Percentiles rank a stretch among this genome's conserved stretches.
These are phyloP conservation scores for Lateolabrax maculatus DNA, from an alignment of 2,797 vertebrate genomes.

Conservation along the genomic window DNA sequence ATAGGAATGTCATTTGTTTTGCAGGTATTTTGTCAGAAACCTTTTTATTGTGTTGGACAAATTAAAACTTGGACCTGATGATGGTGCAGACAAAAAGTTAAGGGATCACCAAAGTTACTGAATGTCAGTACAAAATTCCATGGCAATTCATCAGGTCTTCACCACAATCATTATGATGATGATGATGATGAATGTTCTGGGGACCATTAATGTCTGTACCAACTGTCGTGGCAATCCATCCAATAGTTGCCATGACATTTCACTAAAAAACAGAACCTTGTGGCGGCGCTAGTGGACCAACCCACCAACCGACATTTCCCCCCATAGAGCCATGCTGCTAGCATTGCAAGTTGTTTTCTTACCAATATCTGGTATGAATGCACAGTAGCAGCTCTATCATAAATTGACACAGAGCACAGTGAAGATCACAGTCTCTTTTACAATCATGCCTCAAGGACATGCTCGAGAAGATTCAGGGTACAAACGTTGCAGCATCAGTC, in stretches of 20 bases:
- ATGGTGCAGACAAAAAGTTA: neutral
- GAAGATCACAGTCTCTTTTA: slow-evolving; percentile 44
- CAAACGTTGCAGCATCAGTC: slow-evolving; percentile 44
- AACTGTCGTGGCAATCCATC: neutral
- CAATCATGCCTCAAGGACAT: slow-evolving; percentile 52
- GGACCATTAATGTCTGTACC: neutral
- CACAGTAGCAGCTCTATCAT: slow-evolving; percentile 22
- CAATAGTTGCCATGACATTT: neutral
- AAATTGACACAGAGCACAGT: slow-evolving; percentile 27
- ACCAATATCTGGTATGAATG: neutral
- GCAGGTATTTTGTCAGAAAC: neutral
- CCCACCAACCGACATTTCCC: neutral
- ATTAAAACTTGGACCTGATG: neutral
- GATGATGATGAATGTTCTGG: neutral
- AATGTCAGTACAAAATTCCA: neutral
- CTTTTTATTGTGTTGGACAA: neutral
- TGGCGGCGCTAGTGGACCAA: no score
- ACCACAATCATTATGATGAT: neutral
- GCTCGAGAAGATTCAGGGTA: slow-evolving; percentile 26
- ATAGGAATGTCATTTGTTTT: neutral
- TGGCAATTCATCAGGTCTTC: neutral
- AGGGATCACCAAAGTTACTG: neutral
- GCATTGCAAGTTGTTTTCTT: neutral
- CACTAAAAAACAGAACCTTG: neutral
- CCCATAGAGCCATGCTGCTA: neutral